Base-by-base conservation (phyloP, 2,888 invertebrate species). In the Calameuta pallipes region DNA sequence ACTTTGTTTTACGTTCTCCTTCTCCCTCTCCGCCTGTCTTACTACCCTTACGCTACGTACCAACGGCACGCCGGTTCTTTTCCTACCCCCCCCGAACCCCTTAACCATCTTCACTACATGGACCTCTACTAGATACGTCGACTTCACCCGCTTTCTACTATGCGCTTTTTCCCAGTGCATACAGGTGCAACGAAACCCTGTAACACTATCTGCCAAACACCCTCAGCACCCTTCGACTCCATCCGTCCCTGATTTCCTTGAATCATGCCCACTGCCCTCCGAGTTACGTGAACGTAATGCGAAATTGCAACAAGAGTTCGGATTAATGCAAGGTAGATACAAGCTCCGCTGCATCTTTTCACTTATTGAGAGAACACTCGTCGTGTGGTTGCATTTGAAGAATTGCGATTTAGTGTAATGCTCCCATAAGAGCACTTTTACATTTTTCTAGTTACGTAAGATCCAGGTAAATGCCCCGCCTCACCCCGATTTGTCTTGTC, bases 1-100 rank as follows among this genome's bases (percentile, higher is more conserved):
- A 90, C 90, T 90, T 90, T 90, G 91, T 91, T 91, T 90, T 91
- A 90, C 89, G 88, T 86, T 85, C 71, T 71, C 31, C 71, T 71
- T 6, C 36, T 12, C 71, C 31, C 71, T 31, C 71, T 15, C 71
- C 15, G 31, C 71, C 71, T 33, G 23, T 33, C 71, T 71, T 33
- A 31, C 71, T 71, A 33, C 71, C 71, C 31, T 33, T 31, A 13
- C 13, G 15, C 13, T 37, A 37, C 13, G 37, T 37, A 37, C 33
- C 31, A 31, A 70, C 70, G 30, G 33, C 11, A 30, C 70, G 13
- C 30, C 33, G 41, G 15, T 6, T 41, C 30, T 33, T 13, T 23
- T 30, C 33, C 30, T 4, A 70, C 70, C 30, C 13, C n/a, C 1
- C 30, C 9, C 70, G 2, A 1, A 1, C 4, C 23, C 70, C 70